Conservation (phyloP, 2,888 invertebrate genomes). For the Athalia rosae region DNA sequence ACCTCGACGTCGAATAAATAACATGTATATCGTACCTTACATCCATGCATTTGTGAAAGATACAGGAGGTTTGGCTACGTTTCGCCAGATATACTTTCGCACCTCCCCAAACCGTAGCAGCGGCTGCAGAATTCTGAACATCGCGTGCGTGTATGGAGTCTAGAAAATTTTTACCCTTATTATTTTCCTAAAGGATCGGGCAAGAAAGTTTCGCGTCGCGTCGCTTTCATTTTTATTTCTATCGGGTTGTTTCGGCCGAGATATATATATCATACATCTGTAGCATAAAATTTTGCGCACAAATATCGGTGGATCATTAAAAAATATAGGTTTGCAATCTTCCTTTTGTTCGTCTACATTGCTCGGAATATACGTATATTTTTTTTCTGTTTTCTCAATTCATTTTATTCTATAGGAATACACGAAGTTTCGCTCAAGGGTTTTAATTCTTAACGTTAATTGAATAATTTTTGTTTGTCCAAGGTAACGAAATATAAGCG, state of each 20-base stretch:
- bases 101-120: neutral
- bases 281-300: too few species aligned
- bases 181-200: conserved; percentile 2
- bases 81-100: neutral
- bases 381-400: neutral
- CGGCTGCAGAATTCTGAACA: neutral
- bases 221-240: conserved; percentile 2
- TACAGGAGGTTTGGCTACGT: neutral
- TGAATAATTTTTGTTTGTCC: neutral
- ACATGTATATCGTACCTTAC: neutral
- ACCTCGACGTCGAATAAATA: conserved; percentile 22
- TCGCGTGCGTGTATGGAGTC: neutral
- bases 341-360: neutral
- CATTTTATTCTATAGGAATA: neutral
- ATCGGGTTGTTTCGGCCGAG: neutral
- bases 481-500: neutral
- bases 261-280: neutral
- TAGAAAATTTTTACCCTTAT: conserved; percentile 9
- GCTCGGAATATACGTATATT: too few species aligned
- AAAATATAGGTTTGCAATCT: neutral
- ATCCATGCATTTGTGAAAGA: too few species aligned
- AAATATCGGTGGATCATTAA: too few species aligned
- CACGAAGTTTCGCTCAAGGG: neutral
- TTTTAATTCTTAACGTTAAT: conserved; percentile 3
- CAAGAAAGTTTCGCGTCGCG: conserved; percentile 13